These are phyloP conservation scores for Electrophaes corylata DNA, from an alignment of 2,888 invertebrate genomes.

Conservation along the genomic window DNA sequence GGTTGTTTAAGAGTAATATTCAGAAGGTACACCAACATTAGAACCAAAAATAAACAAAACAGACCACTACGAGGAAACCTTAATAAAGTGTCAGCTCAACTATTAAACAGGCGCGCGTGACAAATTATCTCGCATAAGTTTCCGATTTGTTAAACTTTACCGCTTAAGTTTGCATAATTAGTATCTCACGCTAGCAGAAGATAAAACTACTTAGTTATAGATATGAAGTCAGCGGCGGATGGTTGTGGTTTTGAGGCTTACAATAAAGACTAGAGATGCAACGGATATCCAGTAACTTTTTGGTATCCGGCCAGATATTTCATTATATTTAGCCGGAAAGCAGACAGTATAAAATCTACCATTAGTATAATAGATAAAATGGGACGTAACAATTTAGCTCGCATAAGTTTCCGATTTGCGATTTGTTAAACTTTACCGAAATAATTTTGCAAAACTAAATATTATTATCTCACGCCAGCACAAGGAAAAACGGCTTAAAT, in stretches of 20 bases:
- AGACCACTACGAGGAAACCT: neutral
- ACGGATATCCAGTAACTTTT: too few relatives aligned
- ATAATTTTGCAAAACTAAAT: too few relatives aligned
- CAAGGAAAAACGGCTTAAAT: too few relatives aligned
- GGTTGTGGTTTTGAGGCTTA: slow-evolving; percentile 52
- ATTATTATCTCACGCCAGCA: too few relatives aligned
- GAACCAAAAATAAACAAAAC: neutral
- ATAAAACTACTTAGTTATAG: slow-evolving; percentile 13
- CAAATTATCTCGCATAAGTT: slow-evolving; percentile 11
- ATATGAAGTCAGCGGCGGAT: slow-evolving; percentile 39
- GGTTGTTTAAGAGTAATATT: too few relatives aligned
- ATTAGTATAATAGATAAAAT: too few relatives aligned
- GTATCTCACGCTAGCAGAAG: slow-evolving; percentile 18
- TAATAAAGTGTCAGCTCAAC: slow-evolving; percentile 7
- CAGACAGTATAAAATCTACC: too few relatives aligned
- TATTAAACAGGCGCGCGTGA: slow-evolving; percentile 5
- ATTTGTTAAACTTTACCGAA: too few relatives aligned
- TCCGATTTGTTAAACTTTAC: slow-evolving; percentile 8
- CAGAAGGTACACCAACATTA: neutral
- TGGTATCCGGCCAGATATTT: too few relatives aligned
- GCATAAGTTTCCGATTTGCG: too few relatives aligned
- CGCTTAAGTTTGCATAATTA: slow-evolving; percentile 16
- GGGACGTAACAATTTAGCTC: too few relatives aligned
- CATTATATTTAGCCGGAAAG: too few relatives aligned
- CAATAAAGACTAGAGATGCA: slow-evolving; percentile 44